These are phyloP conservation scores for Capricornis sumatraensis DNA, from an alignment of 2,113 vertebrate genomes.

Conservation along the genomic window DNA sequence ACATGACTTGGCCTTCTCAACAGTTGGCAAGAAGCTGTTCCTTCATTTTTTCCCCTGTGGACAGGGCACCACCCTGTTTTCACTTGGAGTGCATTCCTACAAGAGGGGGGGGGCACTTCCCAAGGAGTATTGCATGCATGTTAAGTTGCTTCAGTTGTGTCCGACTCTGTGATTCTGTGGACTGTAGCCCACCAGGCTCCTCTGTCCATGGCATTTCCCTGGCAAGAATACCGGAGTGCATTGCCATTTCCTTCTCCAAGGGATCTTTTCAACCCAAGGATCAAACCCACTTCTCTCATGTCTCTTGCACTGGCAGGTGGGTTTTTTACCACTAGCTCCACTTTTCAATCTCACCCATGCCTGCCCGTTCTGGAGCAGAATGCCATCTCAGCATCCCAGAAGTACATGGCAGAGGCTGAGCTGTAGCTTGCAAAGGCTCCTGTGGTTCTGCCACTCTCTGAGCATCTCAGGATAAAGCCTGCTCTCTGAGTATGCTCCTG, in stretches of 20 bases:
- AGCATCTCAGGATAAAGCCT: not conserved
- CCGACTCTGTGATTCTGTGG: not conserved
- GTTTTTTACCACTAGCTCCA: not conserved
- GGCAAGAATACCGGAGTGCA: not conserved
- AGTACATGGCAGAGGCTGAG: not conserved
- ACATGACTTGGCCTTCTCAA: not conserved
- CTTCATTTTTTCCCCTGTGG: rapidly evolving
- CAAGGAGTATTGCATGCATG: not conserved
- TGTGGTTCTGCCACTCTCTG: rapidly evolving
- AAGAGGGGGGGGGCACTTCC: not conserved
- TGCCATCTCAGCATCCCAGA: not conserved
- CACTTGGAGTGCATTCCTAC: not conserved
- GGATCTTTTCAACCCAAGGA: not conserved
- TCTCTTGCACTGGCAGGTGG: not conserved
- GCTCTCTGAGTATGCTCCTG: not conserved
- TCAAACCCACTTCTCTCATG: not conserved
- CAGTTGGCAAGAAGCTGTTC: not conserved
- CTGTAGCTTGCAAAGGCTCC: not conserved
- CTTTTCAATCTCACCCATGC: not conserved
- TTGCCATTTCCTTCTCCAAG: not conserved
- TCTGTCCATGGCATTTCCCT: not conserved
- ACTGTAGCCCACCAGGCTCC: not conserved
- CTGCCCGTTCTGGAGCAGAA: rapidly evolving
- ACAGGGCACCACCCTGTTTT: not conserved
- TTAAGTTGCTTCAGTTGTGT: not conserved